Conservation (phyloP, 2,797 vertebrate species). For the Tragopan temminckii region DNA sequence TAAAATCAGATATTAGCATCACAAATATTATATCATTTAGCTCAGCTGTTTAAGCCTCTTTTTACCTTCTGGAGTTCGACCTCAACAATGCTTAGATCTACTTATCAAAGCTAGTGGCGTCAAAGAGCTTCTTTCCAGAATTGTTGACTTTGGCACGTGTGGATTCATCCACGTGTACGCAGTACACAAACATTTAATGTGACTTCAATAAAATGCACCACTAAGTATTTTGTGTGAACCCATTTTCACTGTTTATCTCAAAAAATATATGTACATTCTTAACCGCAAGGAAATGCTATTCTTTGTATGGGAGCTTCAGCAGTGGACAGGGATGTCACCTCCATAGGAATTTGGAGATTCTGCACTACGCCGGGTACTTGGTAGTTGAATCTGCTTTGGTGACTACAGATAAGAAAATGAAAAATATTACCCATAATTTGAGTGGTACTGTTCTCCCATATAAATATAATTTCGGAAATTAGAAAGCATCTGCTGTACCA, state of each 20-base stretch:
- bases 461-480: background rate
- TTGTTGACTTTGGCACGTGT: too few species aligned
- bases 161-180: accelerated
- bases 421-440: background rate
- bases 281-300: background rate
- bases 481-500: background rate
- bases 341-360: background rate
- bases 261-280: background rate
- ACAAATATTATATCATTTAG: too few species aligned
- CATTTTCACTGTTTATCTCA: background rate
- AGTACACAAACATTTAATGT: background rate
- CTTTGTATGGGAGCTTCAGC: background rate
- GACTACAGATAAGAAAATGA: background rate
- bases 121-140: too few species aligned
- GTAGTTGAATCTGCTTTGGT: background rate
- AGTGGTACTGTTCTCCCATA: background rate
- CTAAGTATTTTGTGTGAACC: background rate
- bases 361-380: background rate
- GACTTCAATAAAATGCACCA: background rate
- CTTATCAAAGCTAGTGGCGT: too few species aligned
- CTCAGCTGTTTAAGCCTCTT: too few species aligned
- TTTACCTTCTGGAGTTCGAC: too few species aligned
- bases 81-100: too few species aligned
- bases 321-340: background rate
- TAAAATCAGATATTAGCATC: too few species aligned